Base-by-base conservation (phyloP, 92 coral and sea anemone genomes). In the Meandrina meandrites region DNA sequence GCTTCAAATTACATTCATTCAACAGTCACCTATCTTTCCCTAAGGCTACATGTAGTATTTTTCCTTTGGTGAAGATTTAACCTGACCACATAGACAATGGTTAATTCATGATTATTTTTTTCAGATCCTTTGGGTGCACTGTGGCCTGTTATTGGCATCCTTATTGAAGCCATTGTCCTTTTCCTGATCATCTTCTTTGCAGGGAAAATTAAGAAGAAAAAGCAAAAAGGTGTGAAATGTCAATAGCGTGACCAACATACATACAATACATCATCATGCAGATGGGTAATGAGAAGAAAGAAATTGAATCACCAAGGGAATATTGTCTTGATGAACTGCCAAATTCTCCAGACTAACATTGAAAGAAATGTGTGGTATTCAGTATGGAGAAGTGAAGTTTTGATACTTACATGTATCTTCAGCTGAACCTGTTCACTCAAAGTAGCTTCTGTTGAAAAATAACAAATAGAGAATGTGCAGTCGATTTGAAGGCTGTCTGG, bases 61-160 rank as follows among this genome's bases (percentile, higher is more conserved):
- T n/a, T n/a, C n/a, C n/a, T n/a, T n/a, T n/a, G n/a, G n/a, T n/a
- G n/a, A n/a, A n/a, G n/a, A n/a, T n/a, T n/a, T n/a, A n/a, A n/a
- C n/a, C n/a, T n/a, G n/a, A n/a, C n/a, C n/a, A n/a, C n/a, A n/a
- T n/a, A n/a, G n/a, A n/a, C 45, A 40, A 6, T 40, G 45, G 45
- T 40, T 40, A 40, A 40, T 40, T 40, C 21, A 5, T 56, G 60
- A 16, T 48, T 48, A 8, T 75, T 62, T 5, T 12, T 86, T 69
- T 18, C 91, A 96, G 98, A 96, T 89, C 98, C 98, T 0, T 64
- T 94, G 84, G 96, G 96, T 21, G 79, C 94, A 13, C 78, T 96
- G 83, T 96, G 98, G 98, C 98, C 98, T 68, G 79, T 96, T 30
- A 90, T 96, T 35, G 98, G 98, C 21, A 93, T 96, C 45, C 58